These are phyloP conservation scores for Brachionus manjavacas DNA, from an alignment of 1,140 invertebrate species.

Conservation along the genomic window DNA sequence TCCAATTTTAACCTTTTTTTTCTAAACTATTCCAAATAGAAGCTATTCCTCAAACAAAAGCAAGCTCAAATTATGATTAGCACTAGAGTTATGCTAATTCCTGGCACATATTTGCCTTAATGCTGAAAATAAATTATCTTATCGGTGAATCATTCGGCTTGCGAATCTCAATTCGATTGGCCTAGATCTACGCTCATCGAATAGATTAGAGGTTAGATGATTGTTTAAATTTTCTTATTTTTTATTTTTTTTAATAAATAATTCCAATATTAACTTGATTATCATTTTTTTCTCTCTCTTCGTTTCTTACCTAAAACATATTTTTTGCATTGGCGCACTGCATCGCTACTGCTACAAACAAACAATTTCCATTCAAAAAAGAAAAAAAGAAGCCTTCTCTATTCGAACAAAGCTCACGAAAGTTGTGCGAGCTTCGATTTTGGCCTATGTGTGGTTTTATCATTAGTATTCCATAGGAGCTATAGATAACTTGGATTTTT, in stretches of 20 bases:
- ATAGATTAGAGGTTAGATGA: not conserved
- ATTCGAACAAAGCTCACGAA: too few species aligned
- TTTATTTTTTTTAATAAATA: not conserved
- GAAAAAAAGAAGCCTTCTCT: not conserved
- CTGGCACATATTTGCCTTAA: not conserved
- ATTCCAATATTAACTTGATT: constrained; percentile 10
- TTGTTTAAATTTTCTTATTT: not conserved
- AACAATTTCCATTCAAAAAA: not conserved
- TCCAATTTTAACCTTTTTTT: not conserved
- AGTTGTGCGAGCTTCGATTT: not conserved
- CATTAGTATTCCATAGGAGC: not conserved
- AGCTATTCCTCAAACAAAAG: not conserved
- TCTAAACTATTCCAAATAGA: not conserved
- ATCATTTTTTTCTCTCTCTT: too few species aligned
- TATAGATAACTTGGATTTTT: not conserved
- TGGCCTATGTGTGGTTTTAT: not conserved
- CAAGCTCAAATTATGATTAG: not conserved
- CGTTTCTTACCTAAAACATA: not conserved
- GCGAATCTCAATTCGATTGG: not conserved
- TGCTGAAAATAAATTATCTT: constrained; percentile 34
- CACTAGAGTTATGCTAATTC: constrained; percentile 5
- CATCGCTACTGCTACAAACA: not conserved
- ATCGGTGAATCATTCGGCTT: not conserved
- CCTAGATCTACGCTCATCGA: not conserved
- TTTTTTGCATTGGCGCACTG: not conserved